These are phyloP conservation scores for Laterallus jamaicensis DNA, from an alignment of 2,113 vertebrate genomes.

Conservation along the genomic window DNA sequence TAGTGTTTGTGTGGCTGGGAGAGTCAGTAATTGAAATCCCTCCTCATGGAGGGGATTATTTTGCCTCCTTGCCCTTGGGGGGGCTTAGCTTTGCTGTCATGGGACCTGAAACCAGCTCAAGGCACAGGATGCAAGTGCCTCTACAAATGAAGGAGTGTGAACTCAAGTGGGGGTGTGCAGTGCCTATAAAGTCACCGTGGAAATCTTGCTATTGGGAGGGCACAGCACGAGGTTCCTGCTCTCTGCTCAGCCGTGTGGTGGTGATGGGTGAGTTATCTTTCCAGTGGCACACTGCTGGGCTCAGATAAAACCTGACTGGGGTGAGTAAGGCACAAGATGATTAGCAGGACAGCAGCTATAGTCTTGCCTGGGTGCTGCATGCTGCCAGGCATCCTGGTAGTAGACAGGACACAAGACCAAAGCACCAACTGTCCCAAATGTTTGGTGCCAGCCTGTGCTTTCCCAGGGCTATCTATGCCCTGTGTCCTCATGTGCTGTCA, in stretches of 20 bases:
- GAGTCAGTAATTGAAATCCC: background rate
- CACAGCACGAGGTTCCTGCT: background rate
- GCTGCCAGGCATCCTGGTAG: background rate
- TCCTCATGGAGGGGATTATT: background rate
- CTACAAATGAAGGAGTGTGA: background rate
- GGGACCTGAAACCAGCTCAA: background rate
- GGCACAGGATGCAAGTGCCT: constrained; percentile 3
- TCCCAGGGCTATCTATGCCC: background rate
- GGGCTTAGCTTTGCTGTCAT: background rate
- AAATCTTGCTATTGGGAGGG: background rate
- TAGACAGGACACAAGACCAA: background rate
- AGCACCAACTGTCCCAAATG: background rate
- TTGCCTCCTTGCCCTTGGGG: background rate
- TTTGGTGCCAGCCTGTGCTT: background rate
- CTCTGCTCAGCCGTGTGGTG: background rate
- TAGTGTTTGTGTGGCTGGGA: constrained; percentile 36
- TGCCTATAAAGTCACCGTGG: background rate
- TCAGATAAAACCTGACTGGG: background rate
- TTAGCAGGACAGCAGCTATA: background rate
- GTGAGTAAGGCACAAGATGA: background rate
- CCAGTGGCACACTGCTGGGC: background rate
- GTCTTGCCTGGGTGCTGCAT: background rate
- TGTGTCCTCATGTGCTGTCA: background rate
- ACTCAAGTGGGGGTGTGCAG: background rate
- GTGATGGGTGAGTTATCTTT: constrained; percentile 58